Base-by-base conservation (phyloP, 1,140 invertebrate genomes). In the Drosophila hydei region DNA sequence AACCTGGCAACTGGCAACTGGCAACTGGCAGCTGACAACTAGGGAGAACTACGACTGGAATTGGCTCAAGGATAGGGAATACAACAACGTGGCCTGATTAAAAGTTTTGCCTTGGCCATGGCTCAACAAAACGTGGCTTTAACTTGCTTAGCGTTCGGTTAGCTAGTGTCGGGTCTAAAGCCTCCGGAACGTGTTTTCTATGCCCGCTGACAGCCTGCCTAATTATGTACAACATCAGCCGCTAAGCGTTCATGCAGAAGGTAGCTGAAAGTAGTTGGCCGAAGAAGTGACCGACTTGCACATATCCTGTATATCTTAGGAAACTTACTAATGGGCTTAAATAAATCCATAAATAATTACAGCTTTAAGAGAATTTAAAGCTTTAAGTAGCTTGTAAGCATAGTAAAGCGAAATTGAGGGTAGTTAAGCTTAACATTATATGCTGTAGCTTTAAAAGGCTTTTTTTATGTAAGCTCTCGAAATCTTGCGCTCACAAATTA, bases 201-300 rank as follows among this genome's bases (percentile, higher is more conserved):
- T 38, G 19, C 47, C 55, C 25, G 77, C 62, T 65, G 77, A 71
- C 81, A 77, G 59, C 56, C 77, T n/a, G 72, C 70, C 81, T 85
- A 85, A 87, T 85, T 85, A 77, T 73, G 60, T 71, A 63, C 70
- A 25, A 38, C 30, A 38, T 47, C 43, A 36, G 43, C 27, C 36
- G 4, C n/a, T 42, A 18, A 42, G 30, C 62, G 33, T 47, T 55
- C 19, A 47, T 45, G 42, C 38, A 27, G 23, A 36, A 55, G n/a
- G n/a, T 7, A 14, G 16, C 16, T 47, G 38, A 25, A 30, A 9
- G 9, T 19, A 3, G 9, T 8, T 27, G 16, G 33, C 21, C 27
- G 16, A 2, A 16, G 33, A n/a, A 30, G 1, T 61, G 38, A 12
- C 25, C 12, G 47, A 55, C 62, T 33, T 19, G 0, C 8, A 16